Percentiles rank a stretch among this genome's conserved stretches.
phyloP scores from a whole-genome alignment of 2,797 vertebrate genomes.

The Notolabrus celidotus region DNA sequence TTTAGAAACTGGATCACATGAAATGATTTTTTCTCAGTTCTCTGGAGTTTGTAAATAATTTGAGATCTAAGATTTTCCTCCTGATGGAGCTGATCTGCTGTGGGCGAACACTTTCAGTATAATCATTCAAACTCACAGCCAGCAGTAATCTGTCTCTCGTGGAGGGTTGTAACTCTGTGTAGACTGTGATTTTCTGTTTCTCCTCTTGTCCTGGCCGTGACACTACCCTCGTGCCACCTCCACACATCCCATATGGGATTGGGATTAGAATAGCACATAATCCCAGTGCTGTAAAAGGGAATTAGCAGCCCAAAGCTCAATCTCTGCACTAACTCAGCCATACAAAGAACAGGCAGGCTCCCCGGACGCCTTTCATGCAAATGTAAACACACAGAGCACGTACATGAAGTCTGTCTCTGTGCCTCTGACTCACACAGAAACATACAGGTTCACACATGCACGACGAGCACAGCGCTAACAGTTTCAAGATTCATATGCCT shows the following conservation, averaged over 20 bases:
- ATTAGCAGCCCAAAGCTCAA: slow-evolving; percentile 79
- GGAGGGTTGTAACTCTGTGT: slow-evolving; percentile 45
- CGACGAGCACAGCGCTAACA: background rate
- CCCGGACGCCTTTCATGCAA: slow-evolving; percentile 31
- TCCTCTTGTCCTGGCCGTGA: slow-evolving; percentile 60
- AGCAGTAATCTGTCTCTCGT: slow-evolving; percentile 60
- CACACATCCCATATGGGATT: slow-evolving; percentile 79
- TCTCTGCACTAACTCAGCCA: slow-evolving; percentile 63
- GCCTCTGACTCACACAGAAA: slow-evolving; percentile 12
- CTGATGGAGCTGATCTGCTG: slow-evolving; percentile 23
- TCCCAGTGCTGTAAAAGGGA: slow-evolving; percentile 81
- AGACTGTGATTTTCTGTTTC: slow-evolving; percentile 58
- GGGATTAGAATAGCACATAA: slow-evolving; percentile 86
- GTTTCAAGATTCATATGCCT: slow-evolving; percentile 21
- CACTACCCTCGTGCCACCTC: slow-evolving; percentile 75
- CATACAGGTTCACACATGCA: slow-evolving; percentile 1
- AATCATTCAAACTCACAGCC: slow-evolving; percentile 37
- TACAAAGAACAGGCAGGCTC: slow-evolving; percentile 50
- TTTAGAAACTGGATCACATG: background rate
- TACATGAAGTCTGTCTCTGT: slow-evolving; percentile 9
- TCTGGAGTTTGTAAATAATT: background rate
- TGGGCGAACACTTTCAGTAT: slow-evolving; percentile 1
- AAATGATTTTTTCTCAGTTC: background rate
- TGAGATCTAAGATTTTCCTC: slow-evolving; percentile 12
- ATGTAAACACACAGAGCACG: slow-evolving; percentile 29